Evolutionary conservation across 1,140 invertebrate genomes (phyloP).

Genomic region (Venturia canescens): DNA sequence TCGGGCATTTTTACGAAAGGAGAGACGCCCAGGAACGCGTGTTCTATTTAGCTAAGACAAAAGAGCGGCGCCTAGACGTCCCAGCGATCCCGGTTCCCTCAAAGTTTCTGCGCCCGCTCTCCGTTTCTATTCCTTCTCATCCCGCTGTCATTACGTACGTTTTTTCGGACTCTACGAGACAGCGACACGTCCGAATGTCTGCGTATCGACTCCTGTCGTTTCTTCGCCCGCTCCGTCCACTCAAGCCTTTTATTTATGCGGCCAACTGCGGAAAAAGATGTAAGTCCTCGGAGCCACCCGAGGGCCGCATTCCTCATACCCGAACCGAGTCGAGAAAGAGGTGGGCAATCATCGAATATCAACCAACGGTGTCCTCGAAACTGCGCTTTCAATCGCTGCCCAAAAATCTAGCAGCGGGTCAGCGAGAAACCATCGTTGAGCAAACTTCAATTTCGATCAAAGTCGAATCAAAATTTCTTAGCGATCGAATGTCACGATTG

Average conservation of each 20-base stretch:
- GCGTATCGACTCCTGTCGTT: constrained; percentile 62
- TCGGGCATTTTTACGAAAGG: constrained; percentile 73
- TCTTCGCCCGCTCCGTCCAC: not conserved
- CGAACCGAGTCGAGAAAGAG: not conserved
- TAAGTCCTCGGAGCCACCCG: constrained; percentile 64
- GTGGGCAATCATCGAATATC: not conserved
- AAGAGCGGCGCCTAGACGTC: constrained; percentile 75
- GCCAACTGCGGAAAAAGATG: constrained; percentile 75
- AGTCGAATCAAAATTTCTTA: too few relatives aligned
- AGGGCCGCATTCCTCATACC: constrained; percentile 65
- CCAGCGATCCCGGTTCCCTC: constrained; percentile 50
- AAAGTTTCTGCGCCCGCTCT: not conserved
- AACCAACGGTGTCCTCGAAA: too few relatives aligned
- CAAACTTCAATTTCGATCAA: too few relatives aligned
- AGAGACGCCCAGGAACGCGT: constrained; percentile 72
- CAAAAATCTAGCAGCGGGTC: too few relatives aligned
- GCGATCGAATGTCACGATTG: too few relatives aligned
- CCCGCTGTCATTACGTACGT: not conserved
- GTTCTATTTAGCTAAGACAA: constrained; percentile 77
- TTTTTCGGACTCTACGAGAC: not conserved
- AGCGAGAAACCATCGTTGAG: too few relatives aligned
- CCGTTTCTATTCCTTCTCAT: not conserved
- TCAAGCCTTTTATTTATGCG: constrained; percentile 73
- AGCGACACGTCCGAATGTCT: not conserved
- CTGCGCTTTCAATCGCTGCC: too few relatives aligned